Percentiles rank a stretch among this genome's conserved stretches.
Evolutionary conservation across 2,113 vertebrate genomes (phyloP).

Genomic region (Arizona elegans): DNA sequence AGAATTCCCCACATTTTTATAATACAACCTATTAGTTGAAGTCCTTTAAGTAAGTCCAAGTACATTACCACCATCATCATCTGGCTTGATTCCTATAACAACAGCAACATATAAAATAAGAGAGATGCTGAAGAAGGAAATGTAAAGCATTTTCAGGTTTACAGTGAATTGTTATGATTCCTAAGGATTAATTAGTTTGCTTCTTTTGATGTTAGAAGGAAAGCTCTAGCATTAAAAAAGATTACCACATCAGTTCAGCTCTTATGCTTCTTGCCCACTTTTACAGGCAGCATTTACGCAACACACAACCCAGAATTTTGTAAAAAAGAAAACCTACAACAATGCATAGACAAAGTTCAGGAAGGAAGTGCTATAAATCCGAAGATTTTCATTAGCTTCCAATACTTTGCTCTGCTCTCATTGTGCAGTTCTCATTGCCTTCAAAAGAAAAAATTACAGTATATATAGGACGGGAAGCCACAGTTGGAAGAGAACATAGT

Average conservation of each 20-base stretch:
- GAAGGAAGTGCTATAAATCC: background rate
- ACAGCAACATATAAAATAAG: background rate
- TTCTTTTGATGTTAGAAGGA: background rate
- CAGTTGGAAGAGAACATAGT: background rate
- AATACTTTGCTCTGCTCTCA: background rate
- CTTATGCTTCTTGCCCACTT: background rate
- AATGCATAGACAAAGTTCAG: background rate
- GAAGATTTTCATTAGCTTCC: background rate
- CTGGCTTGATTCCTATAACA: background rate
- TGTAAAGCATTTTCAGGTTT: background rate
- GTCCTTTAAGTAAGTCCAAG: background rate
- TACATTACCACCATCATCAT: background rate
- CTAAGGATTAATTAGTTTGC: background rate
- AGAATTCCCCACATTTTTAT: background rate
- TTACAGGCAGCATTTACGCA: background rate
- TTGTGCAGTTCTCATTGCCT: background rate
- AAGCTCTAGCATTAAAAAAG: background rate
- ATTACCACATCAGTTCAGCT: background rate
- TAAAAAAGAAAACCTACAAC: background rate
- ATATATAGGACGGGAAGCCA: background rate
- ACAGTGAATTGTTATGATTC: background rate
- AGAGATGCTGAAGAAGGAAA: background rate
- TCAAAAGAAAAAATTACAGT: background rate
- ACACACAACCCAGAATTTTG: background rate
- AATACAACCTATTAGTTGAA: background rate